Evolutionary conservation across 2,888 invertebrate species (phyloP).

Genomic region (Ceramica pisi): DNA sequence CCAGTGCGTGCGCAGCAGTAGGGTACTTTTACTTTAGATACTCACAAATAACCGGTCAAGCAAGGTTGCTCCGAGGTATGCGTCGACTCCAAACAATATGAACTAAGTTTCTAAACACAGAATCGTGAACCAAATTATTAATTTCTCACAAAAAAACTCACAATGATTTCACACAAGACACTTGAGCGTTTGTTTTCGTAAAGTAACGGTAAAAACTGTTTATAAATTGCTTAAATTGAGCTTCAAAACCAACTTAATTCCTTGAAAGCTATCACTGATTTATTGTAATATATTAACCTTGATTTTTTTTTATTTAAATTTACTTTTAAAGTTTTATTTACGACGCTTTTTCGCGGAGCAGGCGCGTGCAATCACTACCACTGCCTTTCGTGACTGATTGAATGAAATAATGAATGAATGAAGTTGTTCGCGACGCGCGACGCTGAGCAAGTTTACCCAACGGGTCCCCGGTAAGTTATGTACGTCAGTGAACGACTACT

Average conservation of each 20-base stretch:
- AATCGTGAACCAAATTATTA: constrained; percentile 66
- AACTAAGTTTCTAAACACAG: constrained; percentile 66
- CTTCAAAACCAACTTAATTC: constrained; percentile 5
- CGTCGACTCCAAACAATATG: constrained; percentile 60
- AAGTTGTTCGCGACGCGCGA: constrained; percentile 4
- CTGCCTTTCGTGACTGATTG: constrained; percentile 52
- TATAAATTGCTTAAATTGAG: constrained; percentile 10
- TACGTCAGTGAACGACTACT: constrained; percentile 22
- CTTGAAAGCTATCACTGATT: constrained; percentile 14
- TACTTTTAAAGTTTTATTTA: constrained; percentile 26
- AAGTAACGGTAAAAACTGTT: constrained; percentile 42
- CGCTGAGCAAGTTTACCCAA: constrained; percentile 25
- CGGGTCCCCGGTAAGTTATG: not conserved
- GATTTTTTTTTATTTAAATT: not conserved
- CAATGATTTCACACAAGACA: constrained; percentile 67
- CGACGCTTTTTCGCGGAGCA: constrained; percentile 3
- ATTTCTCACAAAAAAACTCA: constrained; percentile 67
- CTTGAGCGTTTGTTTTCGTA: constrained; percentile 59
- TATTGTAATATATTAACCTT: not conserved
- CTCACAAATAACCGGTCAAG: constrained; percentile 76
- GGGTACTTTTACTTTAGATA: constrained; percentile 79
- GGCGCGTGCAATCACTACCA: constrained; percentile 25
- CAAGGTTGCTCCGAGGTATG: constrained; percentile 63
- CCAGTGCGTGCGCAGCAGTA: constrained; percentile 54
- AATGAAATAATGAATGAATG: constrained; percentile 49